Evolutionary conservation across 2,888 invertebrate species (phyloP).

Genomic region (Biston stratarius): DNA sequence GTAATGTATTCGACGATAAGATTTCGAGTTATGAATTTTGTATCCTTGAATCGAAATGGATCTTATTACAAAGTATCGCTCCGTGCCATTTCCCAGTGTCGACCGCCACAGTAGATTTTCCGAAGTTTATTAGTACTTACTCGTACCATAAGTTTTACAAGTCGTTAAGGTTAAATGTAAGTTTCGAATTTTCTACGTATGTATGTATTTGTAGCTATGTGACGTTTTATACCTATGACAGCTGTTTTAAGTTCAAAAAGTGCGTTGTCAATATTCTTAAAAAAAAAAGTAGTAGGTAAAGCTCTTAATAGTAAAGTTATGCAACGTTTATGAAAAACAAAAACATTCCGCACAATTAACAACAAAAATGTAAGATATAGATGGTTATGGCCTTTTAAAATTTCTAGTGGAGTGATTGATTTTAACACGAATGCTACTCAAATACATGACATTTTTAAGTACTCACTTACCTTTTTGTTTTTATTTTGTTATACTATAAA

Average conservation of each 20-base stretch:
- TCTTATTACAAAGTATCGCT: slow-evolving; percentile 13
- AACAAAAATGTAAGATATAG: no score
- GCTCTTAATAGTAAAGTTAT: no score
- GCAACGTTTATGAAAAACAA: no score
- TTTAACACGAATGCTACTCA: no score
- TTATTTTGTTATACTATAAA: no score
- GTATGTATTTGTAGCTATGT: slow-evolving; percentile 39
- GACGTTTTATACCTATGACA: slow-evolving; percentile 45
- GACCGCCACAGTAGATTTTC: slow-evolving; percentile 6
- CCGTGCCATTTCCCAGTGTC: slow-evolving; percentile 2
- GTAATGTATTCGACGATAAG: slow-evolving; percentile 3
- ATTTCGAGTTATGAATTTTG: slow-evolving; percentile 8
- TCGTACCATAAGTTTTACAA: slow-evolving; percentile 28
- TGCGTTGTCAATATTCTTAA: slow-evolving; percentile 26
- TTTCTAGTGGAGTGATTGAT: no score
- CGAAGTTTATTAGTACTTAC: slow-evolving; percentile 23
- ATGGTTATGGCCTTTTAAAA: no score
- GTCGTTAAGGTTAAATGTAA: slow-evolving; percentile 42
- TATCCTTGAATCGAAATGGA: not conserved
- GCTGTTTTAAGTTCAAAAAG: slow-evolving; percentile 29
- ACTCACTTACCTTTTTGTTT: no score
- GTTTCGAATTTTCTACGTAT: slow-evolving; percentile 57
- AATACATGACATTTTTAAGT: no score
- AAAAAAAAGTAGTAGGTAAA: not conserved
- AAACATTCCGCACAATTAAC: no score